Base-by-base conservation (phyloP, 2,797 vertebrate genomes). In the Neoniphon sammara region DNA sequence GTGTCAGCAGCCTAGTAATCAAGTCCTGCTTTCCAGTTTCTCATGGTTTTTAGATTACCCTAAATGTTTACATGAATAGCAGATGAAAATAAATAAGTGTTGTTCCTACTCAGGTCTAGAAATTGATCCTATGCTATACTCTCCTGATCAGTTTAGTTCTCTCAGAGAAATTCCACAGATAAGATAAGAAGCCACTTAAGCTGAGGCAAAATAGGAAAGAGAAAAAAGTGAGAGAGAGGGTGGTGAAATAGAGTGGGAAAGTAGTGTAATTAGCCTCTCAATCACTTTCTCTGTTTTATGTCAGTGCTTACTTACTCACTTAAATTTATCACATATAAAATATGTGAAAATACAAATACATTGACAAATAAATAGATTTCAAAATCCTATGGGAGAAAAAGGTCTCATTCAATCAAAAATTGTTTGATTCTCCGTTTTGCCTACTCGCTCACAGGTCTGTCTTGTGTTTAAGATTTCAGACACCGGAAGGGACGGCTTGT, bases 151-250 rank as follows among this genome's bases (percentile, higher is more conserved):
- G 57, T 73, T 78, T 56, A 52, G 63, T 70, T 67, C 71, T 70
- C 53, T 73, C 8, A 36, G 61, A 82, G 70, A 82, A 85, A 91
- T 90, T 91, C 87, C 86, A 80, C 62, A 82, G 86, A 89, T 87
- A 73, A 88, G 88, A 90, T 87, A 89, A 90, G 77, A 78, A 78
- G 80, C 63, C 55, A 66, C 84, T 88, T 62, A 63, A 56, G 44
- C 46, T 66, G 69, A 83, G 56, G 54, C 76, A 77, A 80, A 84
- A 75, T 75, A 89, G 74, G 50, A 59, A 55, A 63, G 58, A 54
- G 8, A 59, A 47, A 63, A 5, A 44, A 42, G 49, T 31, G 21
- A n/a, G n/a, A n/a, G n/a, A 55, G 39, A 46, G 50, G 70, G 36
- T 77, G 69, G 11, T 70, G 44, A 64, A 77, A 66, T 12, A 9